phyloP scores from a whole-genome alignment of 2,797 vertebrate genomes.

The Sebastes minor region DNA sequence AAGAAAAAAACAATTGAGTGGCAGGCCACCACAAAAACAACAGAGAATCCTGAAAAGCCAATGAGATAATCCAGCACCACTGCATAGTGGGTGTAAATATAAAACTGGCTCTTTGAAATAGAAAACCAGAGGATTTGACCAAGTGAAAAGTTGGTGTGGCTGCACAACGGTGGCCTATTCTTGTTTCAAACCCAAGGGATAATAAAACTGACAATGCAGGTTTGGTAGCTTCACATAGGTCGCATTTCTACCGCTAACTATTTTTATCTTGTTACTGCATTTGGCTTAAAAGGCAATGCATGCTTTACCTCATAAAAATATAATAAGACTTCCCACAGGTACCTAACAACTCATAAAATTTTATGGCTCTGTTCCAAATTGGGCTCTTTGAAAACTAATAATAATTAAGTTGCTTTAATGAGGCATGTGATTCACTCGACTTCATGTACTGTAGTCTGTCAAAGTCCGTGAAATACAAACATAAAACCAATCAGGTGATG shows the following conservation, averaged over 20 bases:
- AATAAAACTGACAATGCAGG: slow-evolving; percentile 2
- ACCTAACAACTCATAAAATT: slow-evolving; percentile 78
- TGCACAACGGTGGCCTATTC: not conserved
- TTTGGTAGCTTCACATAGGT: not conserved
- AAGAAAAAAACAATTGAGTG: slow-evolving; percentile 64
- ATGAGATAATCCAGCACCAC: slow-evolving; percentile 43
- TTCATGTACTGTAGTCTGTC: slow-evolving; percentile 40
- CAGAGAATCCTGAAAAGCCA: slow-evolving; percentile 40
- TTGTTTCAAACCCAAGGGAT: not conserved
- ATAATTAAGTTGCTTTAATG: slow-evolving; percentile 82
- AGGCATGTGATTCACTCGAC: slow-evolving; percentile 69
- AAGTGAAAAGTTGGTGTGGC: not conserved
- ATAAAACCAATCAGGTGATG: slow-evolving; percentile 33
- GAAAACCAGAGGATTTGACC: not conserved
- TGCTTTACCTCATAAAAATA: slow-evolving; percentile 67
- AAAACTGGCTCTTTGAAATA: not conserved
- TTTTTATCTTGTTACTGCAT: slow-evolving; percentile 37
- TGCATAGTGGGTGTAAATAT: slow-evolving; percentile 2
- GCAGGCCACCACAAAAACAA: slow-evolving; percentile 72
- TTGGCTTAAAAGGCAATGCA: slow-evolving; percentile 45
- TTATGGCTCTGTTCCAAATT: slow-evolving; percentile 75
- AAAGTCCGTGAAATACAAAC: slow-evolving; percentile 36
- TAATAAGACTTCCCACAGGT: slow-evolving; percentile 66
- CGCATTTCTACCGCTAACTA: not conserved
- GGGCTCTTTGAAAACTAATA: slow-evolving; percentile 79